A percentile compares a stretch with the other conserved stretches of the same genome.
Conservation (phyloP, 1,140 invertebrate genomes). For the Conus ventricosus region DNA sequence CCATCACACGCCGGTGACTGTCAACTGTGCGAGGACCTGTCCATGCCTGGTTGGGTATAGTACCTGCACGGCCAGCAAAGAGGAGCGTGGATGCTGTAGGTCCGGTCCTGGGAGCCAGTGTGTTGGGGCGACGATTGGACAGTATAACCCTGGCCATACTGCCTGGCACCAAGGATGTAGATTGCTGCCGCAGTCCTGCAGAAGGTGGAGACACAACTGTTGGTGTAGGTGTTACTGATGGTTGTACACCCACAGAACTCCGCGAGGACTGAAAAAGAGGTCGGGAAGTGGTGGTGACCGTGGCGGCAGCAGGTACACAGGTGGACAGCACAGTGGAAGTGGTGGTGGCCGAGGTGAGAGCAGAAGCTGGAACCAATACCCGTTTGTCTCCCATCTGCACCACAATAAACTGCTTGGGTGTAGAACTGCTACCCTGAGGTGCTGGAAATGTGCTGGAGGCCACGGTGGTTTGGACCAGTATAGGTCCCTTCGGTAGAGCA, state of each 20-base stretch:
- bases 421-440: not conserved
- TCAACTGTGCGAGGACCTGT: conserved; percentile 19
- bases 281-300: not conserved
- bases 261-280: not conserved
- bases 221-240: not conserved
- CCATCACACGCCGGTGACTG: conserved; percentile 5
- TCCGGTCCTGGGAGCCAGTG: not conserved
- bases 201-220: not conserved
- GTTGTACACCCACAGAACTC: not conserved
- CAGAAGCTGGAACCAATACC: conserved; percentile 1
- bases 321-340: not conserved
- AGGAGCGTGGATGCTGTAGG: conserved; percentile 15
- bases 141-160: conserved; percentile 8
- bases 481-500: not conserved
- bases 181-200: not conserved
- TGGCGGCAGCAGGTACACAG: not conserved
- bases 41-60: conserved; percentile 17
- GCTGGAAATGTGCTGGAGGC: not conserved
- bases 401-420: conserved; percentile 23
- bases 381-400: conserved; percentile 30
- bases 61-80: not conserved
- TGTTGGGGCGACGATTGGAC: not conserved
- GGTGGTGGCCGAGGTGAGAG: not conserved
- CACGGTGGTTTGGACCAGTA: not conserved
- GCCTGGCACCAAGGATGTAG: not conserved